Evolutionary conservation across 1,140 invertebrate species (phyloP), one percentile per base, ranked within the genome.

Genomic region (Halictus rubicundus): DNA sequence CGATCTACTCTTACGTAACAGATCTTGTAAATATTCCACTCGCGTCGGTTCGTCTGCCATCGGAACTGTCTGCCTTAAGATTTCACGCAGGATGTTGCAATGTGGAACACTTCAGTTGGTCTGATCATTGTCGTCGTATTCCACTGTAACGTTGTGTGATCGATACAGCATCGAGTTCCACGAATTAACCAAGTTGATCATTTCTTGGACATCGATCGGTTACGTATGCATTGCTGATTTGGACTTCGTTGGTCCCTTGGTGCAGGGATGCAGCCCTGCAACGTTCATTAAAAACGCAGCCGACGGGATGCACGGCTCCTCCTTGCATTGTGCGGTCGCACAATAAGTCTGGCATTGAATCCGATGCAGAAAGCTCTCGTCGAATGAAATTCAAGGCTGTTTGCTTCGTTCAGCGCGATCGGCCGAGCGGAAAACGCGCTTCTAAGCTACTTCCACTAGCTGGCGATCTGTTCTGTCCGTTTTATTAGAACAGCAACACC

Each of bases 321-420:
- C 37, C 37, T 54, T 25, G n/a, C 69, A 77, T 66, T 78, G 70
- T 81, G 37, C 59, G n/a, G 27, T 19, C 21, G 49, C 19, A 74
- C 60, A 70, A 66, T 75, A 81, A 83, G 71, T 80, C 81, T 65
- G 60, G 66, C 68, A 83, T 81, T 81, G 82, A 81, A 72, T 81
- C 72, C 68, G 52, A 68, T 39, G 69, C 59, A 27, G 59, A 19
- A 21, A 78, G 37, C 74, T 37, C 46, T 60, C 42, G n/a, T 49
- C 68, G 63, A 82, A 52, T 66, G 59, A 66, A 64, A 82, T 70
- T 81, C 57, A 77, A 77, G 75, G 42, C 49, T 69, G 54, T 49
- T 60, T 19, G 42, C 16, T 37, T 68, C 57, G 61, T 82, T 82
- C 68, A 72, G 54, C 12, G 10, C 14, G 39, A 21, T 23, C 32